Percentiles rank a stretch among this genome's conserved stretches.
Conservation (phyloP, 1,140 invertebrate genomes). For the Penaeus indicus region DNA sequence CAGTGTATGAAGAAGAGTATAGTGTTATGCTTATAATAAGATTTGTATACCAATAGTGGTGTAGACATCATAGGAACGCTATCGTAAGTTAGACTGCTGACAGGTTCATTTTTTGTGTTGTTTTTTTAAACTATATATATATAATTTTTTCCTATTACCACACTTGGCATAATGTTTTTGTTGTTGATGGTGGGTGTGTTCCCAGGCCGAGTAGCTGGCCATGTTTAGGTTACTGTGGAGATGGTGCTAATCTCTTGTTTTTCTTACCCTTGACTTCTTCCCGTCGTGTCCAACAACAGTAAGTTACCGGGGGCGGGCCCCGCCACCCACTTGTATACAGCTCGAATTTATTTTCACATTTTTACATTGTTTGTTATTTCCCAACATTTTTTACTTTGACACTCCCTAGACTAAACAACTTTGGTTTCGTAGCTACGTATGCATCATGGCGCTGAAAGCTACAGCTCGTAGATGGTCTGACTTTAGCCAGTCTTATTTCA, state of each 20-base stretch:
- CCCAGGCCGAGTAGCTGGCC: not conserved
- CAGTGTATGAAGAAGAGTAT: no score
- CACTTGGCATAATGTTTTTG: no score
- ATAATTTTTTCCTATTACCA: no score
- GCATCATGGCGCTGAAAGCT: conserved; percentile 39
- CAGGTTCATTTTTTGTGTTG: no score
- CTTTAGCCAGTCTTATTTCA: conserved; percentile 33
- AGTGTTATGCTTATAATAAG: no score
- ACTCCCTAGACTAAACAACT: conserved; percentile 50
- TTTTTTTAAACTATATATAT: no score
- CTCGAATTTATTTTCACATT: conserved; percentile 28
- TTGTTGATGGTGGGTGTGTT: not conserved
- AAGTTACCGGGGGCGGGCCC: conserved; percentile 11
- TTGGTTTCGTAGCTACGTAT: conserved; percentile 40
- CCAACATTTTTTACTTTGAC: conserved; percentile 31
- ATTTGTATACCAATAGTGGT: no score
- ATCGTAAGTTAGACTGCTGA: no score
- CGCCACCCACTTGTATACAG: conserved; percentile 39
- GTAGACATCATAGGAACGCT: no score
- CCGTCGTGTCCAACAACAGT: conserved; percentile 34
- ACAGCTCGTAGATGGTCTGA: conserved; percentile 35
- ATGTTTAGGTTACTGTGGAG: not conserved
- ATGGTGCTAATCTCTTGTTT: conserved; percentile 10
- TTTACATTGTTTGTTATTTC: conserved; percentile 41
- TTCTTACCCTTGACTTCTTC: not conserved